These are phyloP conservation scores for Sebastes matsubarae DNA, from an alignment of 2,797 vertebrate species.

Conservation along the genomic window DNA sequence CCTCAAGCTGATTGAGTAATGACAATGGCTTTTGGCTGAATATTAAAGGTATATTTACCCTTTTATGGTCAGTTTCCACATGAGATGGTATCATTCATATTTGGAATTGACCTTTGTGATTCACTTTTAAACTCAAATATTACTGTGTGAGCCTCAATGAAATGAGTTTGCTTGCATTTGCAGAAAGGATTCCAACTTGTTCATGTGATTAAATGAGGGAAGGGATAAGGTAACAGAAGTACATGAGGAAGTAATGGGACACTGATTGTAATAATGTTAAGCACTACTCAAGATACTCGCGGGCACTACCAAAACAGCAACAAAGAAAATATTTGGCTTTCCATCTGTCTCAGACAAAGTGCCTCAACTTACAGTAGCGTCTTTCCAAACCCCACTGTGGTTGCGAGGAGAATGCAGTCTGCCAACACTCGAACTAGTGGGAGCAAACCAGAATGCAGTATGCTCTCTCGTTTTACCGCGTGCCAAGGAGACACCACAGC, in stretches of 20 bases:
- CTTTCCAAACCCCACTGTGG: conserved; percentile 61
- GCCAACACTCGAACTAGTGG: conserved; percentile 40
- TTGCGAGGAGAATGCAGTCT: conserved; percentile 50
- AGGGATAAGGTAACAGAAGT: not conserved
- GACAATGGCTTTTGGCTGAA: not conserved
- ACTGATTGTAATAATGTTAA: not conserved
- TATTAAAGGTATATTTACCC: not conserved
- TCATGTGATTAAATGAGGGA: not conserved
- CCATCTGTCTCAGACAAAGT: conserved; percentile 46
- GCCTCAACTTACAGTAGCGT: conserved; percentile 35
- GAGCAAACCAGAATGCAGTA: conserved; percentile 42
- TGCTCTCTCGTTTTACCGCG: conserved; percentile 20
- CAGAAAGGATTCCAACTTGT: not conserved
- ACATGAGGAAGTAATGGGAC: not conserved
- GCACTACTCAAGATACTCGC: not conserved
- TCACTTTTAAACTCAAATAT: not conserved
- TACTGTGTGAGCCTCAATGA: not conserved
- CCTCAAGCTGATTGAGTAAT: not conserved
- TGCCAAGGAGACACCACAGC: conserved; percentile 60
- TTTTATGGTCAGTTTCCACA: conserved; percentile 14
- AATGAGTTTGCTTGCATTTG: not conserved
- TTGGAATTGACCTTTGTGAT: conserved; percentile 1
- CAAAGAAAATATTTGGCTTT: conserved; percentile 59
- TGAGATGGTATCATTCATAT: not conserved
- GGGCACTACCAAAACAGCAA: conserved; percentile 24